Evolutionary conservation across 2,797 vertebrate species (phyloP).

Genomic region (Knipowitschia caucasica): DNA sequence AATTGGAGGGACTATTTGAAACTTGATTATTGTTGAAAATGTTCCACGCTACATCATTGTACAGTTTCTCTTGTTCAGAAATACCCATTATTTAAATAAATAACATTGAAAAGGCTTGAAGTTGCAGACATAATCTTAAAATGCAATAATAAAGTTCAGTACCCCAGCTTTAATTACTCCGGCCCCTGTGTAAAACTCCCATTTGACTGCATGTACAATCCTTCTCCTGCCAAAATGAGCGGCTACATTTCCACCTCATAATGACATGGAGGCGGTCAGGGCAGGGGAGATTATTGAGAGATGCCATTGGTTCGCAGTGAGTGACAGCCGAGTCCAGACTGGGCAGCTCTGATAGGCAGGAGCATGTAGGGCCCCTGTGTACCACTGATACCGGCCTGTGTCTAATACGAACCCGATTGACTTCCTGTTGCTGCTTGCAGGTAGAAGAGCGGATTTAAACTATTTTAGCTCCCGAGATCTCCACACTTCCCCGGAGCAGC

Average conservation of each 20-base stretch:
- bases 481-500: conserved; percentile 69
- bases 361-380: conserved; percentile 53
- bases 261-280: conserved; percentile 36
- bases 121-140: no score
- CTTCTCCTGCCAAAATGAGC: conserved; percentile 30
- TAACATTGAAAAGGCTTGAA: no score
- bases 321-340: conserved; percentile 38
- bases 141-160: no score
- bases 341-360: conserved; percentile 44
- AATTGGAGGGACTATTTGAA: no score
- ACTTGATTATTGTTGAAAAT: no score
- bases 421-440: conserved; percentile 55
- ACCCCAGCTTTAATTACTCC: no score
- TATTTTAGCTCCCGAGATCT: conserved; percentile 70
- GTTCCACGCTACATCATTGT: no score
- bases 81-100: no score
- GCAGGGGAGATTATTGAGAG: conserved; percentile 43
- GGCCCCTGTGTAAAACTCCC: conserved; percentile 4
- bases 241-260: conserved; percentile 21
- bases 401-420: conserved; percentile 68
- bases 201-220: conserved; percentile 31
- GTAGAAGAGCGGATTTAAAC: conserved; percentile 67
- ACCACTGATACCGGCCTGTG: conserved; percentile 65
- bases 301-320: conserved; percentile 27
- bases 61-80: no score